Evolutionary conservation across 2,888 invertebrate genomes (phyloP), one percentile per base, ranked within the genome.

Genomic region (Alloscopus bannaensis): DNA sequence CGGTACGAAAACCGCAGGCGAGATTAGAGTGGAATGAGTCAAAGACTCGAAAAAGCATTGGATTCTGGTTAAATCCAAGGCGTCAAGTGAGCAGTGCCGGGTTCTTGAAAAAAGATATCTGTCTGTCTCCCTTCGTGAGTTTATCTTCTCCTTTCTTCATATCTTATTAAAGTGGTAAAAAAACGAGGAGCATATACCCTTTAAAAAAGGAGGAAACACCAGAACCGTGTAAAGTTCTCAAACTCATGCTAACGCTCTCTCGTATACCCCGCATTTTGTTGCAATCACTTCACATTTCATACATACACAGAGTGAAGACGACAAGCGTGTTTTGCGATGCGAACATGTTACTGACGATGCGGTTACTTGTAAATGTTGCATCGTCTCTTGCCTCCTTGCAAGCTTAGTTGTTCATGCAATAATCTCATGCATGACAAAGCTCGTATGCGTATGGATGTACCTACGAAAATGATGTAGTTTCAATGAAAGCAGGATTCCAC

Each of bases 21-120:
- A n/a, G n/a, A n/a, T n/a, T n/a, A n/a, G n/a, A n/a, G n/a, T n/a
- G n/a, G n/a, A n/a, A n/a, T n/a, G n/a, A n/a, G n/a, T n/a, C n/a
- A n/a, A n/a, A n/a, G n/a, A n/a, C n/a, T n/a, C n/a, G n/a, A n/a
- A n/a, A 40, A 40, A 40, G 40, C 13, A 40, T 40, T 8, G 8
- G 40, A 40, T 8, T 40, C 8, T 40, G 13, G 40, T 8, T 40
- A 40, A 11, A 40, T 40, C 40, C 40, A n/a, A n/a, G n/a, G n/a
- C n/a, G 71, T 52, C 62, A 62, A 72, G 52, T 72, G 71, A 52
- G 52, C 52, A 72, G 64, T 62, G 65, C 65, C 73, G 73, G 65
- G 65, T 57, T 73, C 45, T 64, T 72, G 62, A 73, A 64, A 62
- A 52, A 22, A 52, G 40, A 60, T 36, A 45, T 73, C 65, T 65